Evolutionary conservation across 2,797 vertebrate genomes (phyloP).

Genomic region (Lithobates pipiens): DNA sequence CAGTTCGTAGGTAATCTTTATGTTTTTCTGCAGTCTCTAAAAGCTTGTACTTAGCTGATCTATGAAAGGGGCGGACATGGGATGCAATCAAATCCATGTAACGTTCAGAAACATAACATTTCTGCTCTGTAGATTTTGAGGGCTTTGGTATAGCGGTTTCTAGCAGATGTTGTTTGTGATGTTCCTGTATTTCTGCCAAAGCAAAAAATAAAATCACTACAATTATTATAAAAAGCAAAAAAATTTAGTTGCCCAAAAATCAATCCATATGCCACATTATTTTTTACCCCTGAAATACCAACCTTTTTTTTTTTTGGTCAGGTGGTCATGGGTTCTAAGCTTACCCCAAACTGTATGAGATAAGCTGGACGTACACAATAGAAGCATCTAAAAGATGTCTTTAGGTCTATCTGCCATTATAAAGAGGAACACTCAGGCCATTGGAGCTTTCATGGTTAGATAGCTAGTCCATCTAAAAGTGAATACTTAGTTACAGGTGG

Average conservation of each 20-base stretch:
- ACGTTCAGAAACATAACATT: conserved; percentile 16
- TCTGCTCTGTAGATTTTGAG: neutral
- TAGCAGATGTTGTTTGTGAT: conserved; percentile 17
- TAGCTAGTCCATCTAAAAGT: too few species aligned
- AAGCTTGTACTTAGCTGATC: conserved; percentile 26
- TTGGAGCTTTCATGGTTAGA: too few species aligned
- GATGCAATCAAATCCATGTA: conserved; percentile 47
- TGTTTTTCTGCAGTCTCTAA: conserved; percentile 30
- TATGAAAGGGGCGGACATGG: conserved; percentile 1
- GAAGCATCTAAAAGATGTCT: too few species aligned
- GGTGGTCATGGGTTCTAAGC: neutral
- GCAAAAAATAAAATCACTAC: neutral
- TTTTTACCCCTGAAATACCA: too few species aligned
- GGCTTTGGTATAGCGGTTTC: neutral
- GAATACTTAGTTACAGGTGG: too few species aligned
- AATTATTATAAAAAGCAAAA: neutral
- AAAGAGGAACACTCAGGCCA: too few species aligned
- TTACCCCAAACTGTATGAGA: too few species aligned
- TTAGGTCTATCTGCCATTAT: too few species aligned
- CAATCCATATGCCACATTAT: too few species aligned
- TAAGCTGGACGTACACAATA: neutral
- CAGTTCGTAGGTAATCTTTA: conserved; percentile 37
- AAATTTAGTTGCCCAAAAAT: too few species aligned
- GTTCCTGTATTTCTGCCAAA: neutral
- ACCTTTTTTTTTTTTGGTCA: too few species aligned